These are phyloP conservation scores for Apamea epomidion DNA, from an alignment of 2,888 invertebrate genomes.

Conservation along the genomic window DNA sequence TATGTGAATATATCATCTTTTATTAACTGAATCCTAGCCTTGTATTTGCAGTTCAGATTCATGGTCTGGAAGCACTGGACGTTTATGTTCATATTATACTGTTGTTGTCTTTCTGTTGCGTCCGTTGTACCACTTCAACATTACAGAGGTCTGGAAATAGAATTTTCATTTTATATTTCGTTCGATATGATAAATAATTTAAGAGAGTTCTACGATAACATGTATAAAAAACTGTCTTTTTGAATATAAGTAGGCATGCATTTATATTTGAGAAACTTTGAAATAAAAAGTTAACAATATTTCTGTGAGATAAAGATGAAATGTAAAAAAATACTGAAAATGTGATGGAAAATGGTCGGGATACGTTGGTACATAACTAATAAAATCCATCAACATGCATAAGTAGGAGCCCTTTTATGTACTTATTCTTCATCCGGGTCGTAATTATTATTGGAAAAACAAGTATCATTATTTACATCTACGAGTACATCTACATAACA, in stretches of 20 bases:
- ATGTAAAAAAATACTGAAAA: too few relatives aligned
- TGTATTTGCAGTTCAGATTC: slow-evolving; percentile 60
- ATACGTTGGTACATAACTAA: neutral
- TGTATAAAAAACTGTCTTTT: neutral
- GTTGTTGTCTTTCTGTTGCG: slow-evolving; percentile 19
- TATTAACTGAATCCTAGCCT: slow-evolving; percentile 58
- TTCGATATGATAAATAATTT: neutral
- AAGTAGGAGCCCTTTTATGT: neutral
- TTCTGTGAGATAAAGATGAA: neutral
- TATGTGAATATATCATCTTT: slow-evolving; percentile 67
- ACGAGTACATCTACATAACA: neutral
- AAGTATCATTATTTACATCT: slow-evolving; percentile 12
- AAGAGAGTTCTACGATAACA: neutral
- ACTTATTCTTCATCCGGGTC: neutral
- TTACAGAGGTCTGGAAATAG: slow-evolving; percentile 1
- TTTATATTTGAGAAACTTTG: neutral
- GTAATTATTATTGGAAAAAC: neutral
- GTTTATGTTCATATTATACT: slow-evolving; percentile 50
- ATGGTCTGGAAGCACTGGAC: slow-evolving; percentile 38
- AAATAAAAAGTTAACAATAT: neutral
- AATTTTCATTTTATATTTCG: slow-evolving; percentile 17
- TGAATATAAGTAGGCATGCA: neutral
- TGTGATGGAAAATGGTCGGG: too few relatives aligned
- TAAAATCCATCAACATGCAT: neutral
- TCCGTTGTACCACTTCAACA: slow-evolving; percentile 18